These are phyloP conservation scores for Drosophila lini DNA, from an alignment of 1,140 invertebrate genomes.

Conservation along the genomic window DNA sequence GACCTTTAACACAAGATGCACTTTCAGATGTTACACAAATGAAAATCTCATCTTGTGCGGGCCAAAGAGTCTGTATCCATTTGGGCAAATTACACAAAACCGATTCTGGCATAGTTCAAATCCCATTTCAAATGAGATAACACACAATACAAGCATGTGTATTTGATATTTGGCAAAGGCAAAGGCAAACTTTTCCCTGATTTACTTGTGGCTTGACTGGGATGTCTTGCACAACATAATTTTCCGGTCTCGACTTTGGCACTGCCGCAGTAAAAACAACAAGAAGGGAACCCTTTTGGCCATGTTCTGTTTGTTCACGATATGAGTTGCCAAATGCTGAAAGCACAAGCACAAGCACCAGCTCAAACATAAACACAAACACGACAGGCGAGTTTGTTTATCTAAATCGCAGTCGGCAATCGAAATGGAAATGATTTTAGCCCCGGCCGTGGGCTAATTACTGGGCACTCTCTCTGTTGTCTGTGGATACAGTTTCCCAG, in stretches of 20 bases:
- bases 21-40: constrained; percentile 6
- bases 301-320: constrained; percentile 20
- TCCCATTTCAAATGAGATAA: constrained; percentile 45
- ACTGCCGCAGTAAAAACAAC: constrained; percentile 36
- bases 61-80: constrained; percentile 23
- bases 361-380: not conserved
- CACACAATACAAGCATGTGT: constrained; percentile 8
- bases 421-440: constrained; percentile 34
- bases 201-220: constrained; percentile 30
- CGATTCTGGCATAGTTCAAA: constrained; percentile 36
- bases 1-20: not conserved
- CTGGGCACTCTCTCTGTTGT: constrained; percentile 16
- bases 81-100: constrained; percentile 36
- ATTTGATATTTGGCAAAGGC: constrained; percentile 38
- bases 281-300: constrained; percentile 11
- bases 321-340: constrained; percentile 32
- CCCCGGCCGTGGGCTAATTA: constrained; percentile 50
- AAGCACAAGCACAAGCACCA: not conserved
- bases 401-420: constrained; percentile 35
- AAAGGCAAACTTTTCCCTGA: constrained; percentile 32
- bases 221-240: constrained; percentile 36
- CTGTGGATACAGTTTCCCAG: constrained; percentile 4
- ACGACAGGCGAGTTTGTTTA: constrained; percentile 16
- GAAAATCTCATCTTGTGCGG: constrained; percentile 1
- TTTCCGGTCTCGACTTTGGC: constrained; percentile 18